Evolutionary conservation across 2,888 invertebrate genomes (phyloP).

Genomic region (Nomada lathburiana): DNA sequence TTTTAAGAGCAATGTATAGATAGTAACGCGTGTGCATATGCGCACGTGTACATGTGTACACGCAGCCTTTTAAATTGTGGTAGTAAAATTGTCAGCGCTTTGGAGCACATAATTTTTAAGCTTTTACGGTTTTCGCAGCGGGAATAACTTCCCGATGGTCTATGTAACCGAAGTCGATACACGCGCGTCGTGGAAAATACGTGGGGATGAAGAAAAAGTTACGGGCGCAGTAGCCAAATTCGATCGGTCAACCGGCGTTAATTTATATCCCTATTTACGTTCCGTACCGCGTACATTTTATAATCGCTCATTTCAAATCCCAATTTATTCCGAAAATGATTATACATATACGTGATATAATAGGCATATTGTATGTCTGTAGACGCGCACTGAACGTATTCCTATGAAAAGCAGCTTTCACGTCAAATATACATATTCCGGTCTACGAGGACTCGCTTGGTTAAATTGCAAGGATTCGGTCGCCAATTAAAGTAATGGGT

Average conservation of each 20-base stretch:
- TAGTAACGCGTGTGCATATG: background rate
- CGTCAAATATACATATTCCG: background rate
- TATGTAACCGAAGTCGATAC: slow-evolving; percentile 31
- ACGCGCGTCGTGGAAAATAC: slow-evolving; percentile 14
- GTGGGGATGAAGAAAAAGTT: slow-evolving; percentile 22
- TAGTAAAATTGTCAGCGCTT: slow-evolving; percentile 63
- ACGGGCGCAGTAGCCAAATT: slow-evolving; percentile 20
- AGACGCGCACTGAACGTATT: background rate
- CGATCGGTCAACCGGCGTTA: slow-evolving; percentile 7
- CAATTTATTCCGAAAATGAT: slow-evolving; percentile 42
- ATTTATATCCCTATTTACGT: slow-evolving; percentile 8
- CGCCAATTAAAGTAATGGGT: slow-evolving; percentile 64
- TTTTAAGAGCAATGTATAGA: slow-evolving; percentile 54
- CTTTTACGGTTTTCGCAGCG: slow-evolving; percentile 51
- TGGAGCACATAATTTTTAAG: slow-evolving; percentile 59
- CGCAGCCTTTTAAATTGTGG: slow-evolving; percentile 50
- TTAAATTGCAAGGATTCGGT: slow-evolving; percentile 43
- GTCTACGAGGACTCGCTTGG: background rate
- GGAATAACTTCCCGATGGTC: slow-evolving; percentile 49
- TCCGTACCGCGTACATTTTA: background rate
- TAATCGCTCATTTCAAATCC: background rate
- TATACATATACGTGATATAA: background rate
- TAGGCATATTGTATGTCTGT: background rate
- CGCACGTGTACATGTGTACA: background rate
- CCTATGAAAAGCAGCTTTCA: background rate